These are phyloP conservation scores for Clupea harengus DNA, from an alignment of 2,113 vertebrate genomes.

Conservation along the genomic window DNA sequence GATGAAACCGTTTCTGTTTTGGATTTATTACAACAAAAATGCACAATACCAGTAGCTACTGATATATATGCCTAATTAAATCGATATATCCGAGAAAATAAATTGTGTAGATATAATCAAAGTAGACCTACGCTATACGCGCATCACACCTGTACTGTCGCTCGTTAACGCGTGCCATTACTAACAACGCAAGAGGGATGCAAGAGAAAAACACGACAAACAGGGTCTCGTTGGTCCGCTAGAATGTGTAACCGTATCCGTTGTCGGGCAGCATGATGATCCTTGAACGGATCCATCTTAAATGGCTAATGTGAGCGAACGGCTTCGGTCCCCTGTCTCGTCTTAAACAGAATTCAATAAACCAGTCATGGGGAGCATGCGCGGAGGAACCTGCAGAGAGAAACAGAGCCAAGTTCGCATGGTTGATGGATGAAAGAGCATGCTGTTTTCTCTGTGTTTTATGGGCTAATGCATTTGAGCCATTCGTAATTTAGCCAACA, in stretches of 20 bases:
- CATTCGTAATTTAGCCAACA: not conserved
- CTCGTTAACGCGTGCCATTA: constrained; percentile 13
- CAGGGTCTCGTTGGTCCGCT: not conserved
- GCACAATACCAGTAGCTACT: not conserved
- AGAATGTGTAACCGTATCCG: not conserved
- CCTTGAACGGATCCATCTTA: not conserved
- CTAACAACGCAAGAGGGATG: not conserved
- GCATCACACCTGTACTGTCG: constrained; percentile 10
- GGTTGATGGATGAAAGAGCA: not conserved
- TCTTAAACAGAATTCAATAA: constrained; percentile 17
- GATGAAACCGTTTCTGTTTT: not conserved
- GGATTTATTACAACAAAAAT: not conserved
- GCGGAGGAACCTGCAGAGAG: constrained; percentile 33
- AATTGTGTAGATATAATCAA: constrained; percentile 12
- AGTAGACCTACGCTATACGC: not conserved
- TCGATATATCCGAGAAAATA: constrained; percentile 5
- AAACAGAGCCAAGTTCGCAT: constrained; percentile 13
- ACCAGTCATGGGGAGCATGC: constrained; percentile 34
- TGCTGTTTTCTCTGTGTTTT: not conserved
- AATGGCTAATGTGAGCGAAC: not conserved
- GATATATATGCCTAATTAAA: not conserved
- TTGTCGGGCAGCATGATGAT: not conserved
- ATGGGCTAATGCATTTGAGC: not conserved
- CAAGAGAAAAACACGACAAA: not conserved
- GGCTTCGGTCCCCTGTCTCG: not conserved